A percentile compares a stretch with the other conserved stretches of the same genome.
phyloP scores from a whole-genome alignment of 2,113 vertebrate genomes.

The Pelecanus crispus region DNA sequence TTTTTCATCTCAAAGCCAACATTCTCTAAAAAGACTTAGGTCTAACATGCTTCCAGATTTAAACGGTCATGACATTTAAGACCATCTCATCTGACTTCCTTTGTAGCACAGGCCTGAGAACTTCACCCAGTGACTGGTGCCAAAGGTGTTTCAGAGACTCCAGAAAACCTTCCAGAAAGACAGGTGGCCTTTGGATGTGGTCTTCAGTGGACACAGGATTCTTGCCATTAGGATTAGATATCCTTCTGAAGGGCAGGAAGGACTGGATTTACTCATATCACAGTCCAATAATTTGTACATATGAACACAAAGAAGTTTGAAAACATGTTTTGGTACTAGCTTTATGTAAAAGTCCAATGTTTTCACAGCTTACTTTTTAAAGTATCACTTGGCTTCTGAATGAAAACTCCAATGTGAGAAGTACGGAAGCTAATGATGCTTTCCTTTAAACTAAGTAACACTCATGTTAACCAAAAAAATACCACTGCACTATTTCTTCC shows the following conservation, averaged over 20 bases:
- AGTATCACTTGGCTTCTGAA: not conserved
- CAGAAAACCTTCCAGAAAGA: not conserved
- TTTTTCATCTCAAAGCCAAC: not conserved
- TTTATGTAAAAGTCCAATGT: not conserved
- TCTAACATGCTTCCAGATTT: not conserved
- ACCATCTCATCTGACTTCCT: not conserved
- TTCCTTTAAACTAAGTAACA: not conserved
- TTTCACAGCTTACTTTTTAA: not conserved
- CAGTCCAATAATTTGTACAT: not conserved
- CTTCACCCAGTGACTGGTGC: not conserved
- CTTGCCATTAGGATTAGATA: not conserved
- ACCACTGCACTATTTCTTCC: not conserved
- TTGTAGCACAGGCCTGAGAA: not conserved
- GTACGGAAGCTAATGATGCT: not conserved
- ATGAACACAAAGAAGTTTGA: not conserved
- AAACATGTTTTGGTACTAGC: not conserved
- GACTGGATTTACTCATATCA: not conserved
- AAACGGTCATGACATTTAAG: not conserved
- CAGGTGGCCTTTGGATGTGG: fast-evolving
- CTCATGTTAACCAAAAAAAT: not conserved
- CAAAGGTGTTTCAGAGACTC: not conserved
- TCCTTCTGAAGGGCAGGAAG: not conserved
- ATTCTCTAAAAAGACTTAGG: not conserved
- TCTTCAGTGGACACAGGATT: not conserved
- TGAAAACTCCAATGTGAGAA: not conserved